Percentiles rank a stretch among this genome's conserved stretches.
phyloP scores from a whole-genome alignment of 2,888 invertebrate species.

The Spisula solida region DNA sequence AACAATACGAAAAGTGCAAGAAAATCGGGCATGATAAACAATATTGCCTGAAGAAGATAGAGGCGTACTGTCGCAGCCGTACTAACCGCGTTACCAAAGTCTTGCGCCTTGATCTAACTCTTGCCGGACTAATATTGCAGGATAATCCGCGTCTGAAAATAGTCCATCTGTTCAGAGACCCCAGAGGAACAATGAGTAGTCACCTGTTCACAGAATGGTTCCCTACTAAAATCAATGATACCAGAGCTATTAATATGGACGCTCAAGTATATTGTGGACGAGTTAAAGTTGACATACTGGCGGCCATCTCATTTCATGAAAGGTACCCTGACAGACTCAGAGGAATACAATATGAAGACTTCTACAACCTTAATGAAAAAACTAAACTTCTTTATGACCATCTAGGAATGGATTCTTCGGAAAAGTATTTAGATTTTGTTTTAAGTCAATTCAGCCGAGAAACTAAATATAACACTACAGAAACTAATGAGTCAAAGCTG shows the following conservation, averaged over 20 bases:
- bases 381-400: neutral
- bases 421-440: neutral
- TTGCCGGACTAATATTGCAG: neutral
- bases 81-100: conserved; percentile 24
- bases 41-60: conserved; percentile 7
- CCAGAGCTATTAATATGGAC: neutral
- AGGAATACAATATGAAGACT: conserved; percentile 1
- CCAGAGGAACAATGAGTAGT: conserved; percentile 37
- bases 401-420: neutral
- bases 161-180: conserved; percentile 39
- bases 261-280: conserved; percentile 7
- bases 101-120: conserved; percentile 25
- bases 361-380: neutral
- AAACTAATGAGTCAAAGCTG: neutral
- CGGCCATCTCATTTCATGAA: neutral
- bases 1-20: neutral
- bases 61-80: neutral
- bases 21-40: neutral
- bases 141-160: conserved; percentile 22
- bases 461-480: neutral
- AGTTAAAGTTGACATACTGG: conserved; percentile 6
- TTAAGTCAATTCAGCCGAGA: neutral
- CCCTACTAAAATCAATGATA: neutral
- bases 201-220: conserved; percentile 33
- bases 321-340: conserved; percentile 15